These are phyloP conservation scores for Epistrophe grossulariae DNA, from an alignment of 2,888 invertebrate species.

Conservation along the genomic window DNA sequence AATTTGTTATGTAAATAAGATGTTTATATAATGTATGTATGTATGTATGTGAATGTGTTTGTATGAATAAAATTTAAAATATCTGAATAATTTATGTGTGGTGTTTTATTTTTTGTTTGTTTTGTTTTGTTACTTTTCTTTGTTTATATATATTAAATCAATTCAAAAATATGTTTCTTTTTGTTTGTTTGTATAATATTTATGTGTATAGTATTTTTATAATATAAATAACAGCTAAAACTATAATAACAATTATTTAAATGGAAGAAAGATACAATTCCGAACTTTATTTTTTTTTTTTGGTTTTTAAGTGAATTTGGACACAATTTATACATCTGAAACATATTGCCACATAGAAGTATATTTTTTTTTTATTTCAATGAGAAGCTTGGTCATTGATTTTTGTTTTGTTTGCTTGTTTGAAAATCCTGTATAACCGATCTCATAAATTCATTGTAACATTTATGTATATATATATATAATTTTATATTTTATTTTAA, in stretches of 20 bases:
- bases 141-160: slow-evolving; percentile 65
- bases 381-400: slow-evolving; percentile 33
- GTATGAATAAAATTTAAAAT: slow-evolving; percentile 73
- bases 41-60: slow-evolving; percentile 67
- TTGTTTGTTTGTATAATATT: slow-evolving; percentile 46
- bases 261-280: slow-evolving; percentile 74
- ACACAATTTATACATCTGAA: slow-evolving; percentile 63
- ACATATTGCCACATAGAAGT: slow-evolving; percentile 45
- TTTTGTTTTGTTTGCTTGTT: slow-evolving; percentile 25
- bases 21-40: slow-evolving; percentile 56
- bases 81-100: slow-evolving; percentile 70
- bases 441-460: slow-evolving; percentile 47
- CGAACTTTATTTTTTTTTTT: slow-evolving; percentile 41
- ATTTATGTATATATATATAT: slow-evolving; percentile 33
- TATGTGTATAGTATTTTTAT: slow-evolving; percentile 64
- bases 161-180: slow-evolving; percentile 67
- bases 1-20: slow-evolving; percentile 67
- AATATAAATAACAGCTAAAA: slow-evolving; percentile 75
- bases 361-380: background rate
- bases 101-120: slow-evolving; percentile 26
- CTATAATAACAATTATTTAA: slow-evolving; percentile 75
- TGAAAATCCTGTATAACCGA: slow-evolving; percentile 58
- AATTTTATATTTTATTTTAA: slow-evolving; percentile 53
- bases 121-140: slow-evolving; percentile 4
- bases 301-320: slow-evolving; percentile 44